A percentile compares a stretch with the other conserved stretches of the same genome.
phyloP scores from a whole-genome alignment of 2,797 vertebrate genomes.

The Myotis pilosus region DNA sequence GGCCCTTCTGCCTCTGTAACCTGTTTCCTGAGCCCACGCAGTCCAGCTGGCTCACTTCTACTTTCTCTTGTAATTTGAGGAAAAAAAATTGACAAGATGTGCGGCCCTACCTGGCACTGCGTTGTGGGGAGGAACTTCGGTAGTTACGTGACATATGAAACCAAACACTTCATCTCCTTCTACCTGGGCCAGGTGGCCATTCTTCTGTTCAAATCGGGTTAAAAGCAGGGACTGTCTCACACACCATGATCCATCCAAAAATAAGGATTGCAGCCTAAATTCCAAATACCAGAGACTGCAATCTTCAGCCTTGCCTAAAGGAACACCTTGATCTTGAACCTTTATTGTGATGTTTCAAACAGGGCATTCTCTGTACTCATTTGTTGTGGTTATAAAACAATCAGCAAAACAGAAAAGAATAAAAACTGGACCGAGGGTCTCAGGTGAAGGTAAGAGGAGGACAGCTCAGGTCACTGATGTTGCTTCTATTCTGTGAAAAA shows the following conservation, averaged over 20 bases:
- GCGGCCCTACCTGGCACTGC: not conserved
- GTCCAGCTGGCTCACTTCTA: not conserved
- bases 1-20: not conserved
- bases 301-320: not conserved
- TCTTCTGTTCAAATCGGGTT: not conserved
- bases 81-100: not conserved
- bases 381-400: not conserved
- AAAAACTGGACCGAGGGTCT: constrained; percentile 53
- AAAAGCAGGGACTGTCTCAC: not conserved
- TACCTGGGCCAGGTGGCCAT: not conserved
- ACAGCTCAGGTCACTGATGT: constrained; percentile 45
- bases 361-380: not conserved
- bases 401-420: not conserved
- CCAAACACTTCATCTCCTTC: not conserved
- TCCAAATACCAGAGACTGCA: not conserved
- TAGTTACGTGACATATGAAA: not conserved
- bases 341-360: not conserved
- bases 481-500: constrained; percentile 72
- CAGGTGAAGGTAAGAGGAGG: not conserved
- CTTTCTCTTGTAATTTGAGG: not conserved
- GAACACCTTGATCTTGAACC: not conserved
- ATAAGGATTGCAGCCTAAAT: not conserved
- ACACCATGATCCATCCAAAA: not conserved
- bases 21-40: not conserved
- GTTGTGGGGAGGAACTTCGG: not conserved